Conservation (phyloP, 2,888 invertebrate species). For the Acanthosepion lycidas region DNA sequence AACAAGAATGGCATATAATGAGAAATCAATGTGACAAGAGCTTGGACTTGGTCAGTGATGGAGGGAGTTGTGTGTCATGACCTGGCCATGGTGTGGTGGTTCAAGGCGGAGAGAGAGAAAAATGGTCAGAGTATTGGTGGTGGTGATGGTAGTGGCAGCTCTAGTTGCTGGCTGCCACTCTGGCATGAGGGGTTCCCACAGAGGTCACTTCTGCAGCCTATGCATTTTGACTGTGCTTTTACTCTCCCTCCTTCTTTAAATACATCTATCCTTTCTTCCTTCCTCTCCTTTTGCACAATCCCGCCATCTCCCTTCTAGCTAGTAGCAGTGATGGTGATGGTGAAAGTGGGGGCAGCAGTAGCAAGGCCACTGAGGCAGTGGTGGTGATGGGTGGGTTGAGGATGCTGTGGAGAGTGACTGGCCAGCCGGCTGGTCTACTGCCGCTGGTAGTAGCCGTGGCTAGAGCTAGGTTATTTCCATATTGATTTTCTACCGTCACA, state of each 20-base stretch:
- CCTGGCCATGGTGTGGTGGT: conserved; percentile 36
- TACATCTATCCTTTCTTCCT: conserved; percentile 34
- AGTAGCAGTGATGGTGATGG: conserved; percentile 37
- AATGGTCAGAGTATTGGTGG: background rate
- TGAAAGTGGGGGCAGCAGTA: background rate
- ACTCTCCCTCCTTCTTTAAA: background rate
- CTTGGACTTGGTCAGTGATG: conserved; percentile 43
- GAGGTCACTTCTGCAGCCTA: conserved; percentile 45
- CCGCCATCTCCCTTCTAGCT: background rate
- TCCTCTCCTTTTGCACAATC: background rate
- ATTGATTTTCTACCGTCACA: conserved; percentile 47
- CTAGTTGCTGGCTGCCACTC: conserved; percentile 8
- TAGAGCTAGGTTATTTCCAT: conserved; percentile 47
- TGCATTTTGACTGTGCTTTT: conserved; percentile 42
- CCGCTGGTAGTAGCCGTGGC: conserved; percentile 45
- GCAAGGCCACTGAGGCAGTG: conserved; percentile 37
- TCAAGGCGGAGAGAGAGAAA: background rate
- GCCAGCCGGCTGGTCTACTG: conserved; percentile 47
- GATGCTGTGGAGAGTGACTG: conserved; percentile 43
- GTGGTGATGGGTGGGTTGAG: conserved; percentile 39
- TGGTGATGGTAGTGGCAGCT: background rate
- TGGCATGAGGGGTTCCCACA: conserved; percentile 45
- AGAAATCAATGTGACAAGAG: conserved; percentile 45
- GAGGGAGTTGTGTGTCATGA: conserved; percentile 42
- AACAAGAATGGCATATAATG: conserved; percentile 47